phyloP scores from a whole-genome alignment of 1,140 invertebrate species.

The Leptonema lineaticorne region DNA sequence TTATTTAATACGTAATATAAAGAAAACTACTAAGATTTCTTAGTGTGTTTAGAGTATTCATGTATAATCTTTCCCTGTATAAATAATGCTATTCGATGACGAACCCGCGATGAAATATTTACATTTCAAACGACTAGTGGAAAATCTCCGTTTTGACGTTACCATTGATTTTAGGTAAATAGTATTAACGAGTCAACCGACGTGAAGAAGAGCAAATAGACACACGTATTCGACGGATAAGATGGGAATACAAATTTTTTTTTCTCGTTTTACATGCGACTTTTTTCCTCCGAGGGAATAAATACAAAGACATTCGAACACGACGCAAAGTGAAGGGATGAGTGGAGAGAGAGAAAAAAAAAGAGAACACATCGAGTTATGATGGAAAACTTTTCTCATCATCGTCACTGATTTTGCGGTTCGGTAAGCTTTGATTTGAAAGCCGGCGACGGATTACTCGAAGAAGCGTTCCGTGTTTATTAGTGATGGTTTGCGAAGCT shows the following conservation, averaged over 20 bases:
- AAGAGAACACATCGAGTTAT: constrained; percentile 22
- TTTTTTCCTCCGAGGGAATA: no score
- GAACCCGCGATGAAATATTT: not conserved
- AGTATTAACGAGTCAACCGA: constrained; percentile 12
- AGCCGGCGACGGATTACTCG: not conserved
- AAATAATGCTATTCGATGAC: no score
- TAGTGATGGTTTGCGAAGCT: not conserved
- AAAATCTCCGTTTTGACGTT: not conserved
- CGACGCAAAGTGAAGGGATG: no score
- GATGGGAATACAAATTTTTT: not conserved
- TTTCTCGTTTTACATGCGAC: no score
- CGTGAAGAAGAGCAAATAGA: not conserved
- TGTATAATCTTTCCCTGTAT: no score
- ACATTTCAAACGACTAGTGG: not conserved
- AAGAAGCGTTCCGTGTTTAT: constrained; percentile 1
- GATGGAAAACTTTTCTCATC: constrained; percentile 34
- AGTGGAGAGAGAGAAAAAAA: not conserved
- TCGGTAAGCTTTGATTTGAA: constrained; percentile 15
- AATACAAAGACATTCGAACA: no score
- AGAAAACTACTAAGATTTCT: no score
- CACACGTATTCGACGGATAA: not conserved
- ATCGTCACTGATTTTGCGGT: constrained; percentile 24
- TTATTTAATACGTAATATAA: no score
- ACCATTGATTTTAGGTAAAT: constrained; percentile 11
- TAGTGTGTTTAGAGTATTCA: no score